A percentile compares a stretch with the other conserved stretches of the same genome.
These are phyloP conservation scores for Ichneumon xanthorius DNA, from an alignment of 2,888 invertebrate species.

Conservation along the genomic window DNA sequence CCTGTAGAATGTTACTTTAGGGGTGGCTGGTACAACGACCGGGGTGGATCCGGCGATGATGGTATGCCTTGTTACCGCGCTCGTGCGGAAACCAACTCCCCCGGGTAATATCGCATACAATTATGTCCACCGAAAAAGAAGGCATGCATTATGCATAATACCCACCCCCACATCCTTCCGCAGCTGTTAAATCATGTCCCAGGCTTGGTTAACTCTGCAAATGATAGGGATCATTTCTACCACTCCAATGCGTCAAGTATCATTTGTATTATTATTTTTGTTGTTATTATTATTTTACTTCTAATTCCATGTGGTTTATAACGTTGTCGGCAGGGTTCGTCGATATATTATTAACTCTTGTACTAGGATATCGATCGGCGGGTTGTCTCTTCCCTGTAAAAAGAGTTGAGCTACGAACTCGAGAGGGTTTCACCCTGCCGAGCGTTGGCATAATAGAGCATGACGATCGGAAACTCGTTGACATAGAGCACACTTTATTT, in stretches of 20 bases:
- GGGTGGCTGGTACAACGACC: constrained; percentile 35
- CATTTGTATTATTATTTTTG: constrained; percentile 44
- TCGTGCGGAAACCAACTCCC: constrained; percentile 78
- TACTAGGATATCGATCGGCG: neutral
- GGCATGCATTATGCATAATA: constrained; percentile 82
- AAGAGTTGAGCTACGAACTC: neutral
- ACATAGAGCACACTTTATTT: constrained; percentile 85
- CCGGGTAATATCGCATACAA: constrained; percentile 84
- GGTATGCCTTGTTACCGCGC: constrained; percentile 83
- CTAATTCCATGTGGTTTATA: neutral
- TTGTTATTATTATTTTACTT: constrained; percentile 17
- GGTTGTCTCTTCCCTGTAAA: neutral
- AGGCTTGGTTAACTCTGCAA: constrained; percentile 83
- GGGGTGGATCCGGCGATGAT: constrained; percentile 73
- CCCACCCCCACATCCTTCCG: constrained; percentile 55
- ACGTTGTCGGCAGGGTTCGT: neutral
- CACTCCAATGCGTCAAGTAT: constrained; percentile 49
- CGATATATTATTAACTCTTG: neutral
- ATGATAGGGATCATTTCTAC: constrained; percentile 73
- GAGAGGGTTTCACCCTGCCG: neutral
- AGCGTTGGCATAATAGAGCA: neutral
- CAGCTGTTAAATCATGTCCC: constrained; percentile 81
- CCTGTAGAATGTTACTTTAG: constrained; percentile 2
- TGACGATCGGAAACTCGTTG: constrained; percentile 64
- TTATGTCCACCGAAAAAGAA: constrained; percentile 81